These are phyloP conservation scores for Oscheius sp. DNA, from an alignment of 2,888 invertebrate species.

Conservation along the genomic window DNA sequence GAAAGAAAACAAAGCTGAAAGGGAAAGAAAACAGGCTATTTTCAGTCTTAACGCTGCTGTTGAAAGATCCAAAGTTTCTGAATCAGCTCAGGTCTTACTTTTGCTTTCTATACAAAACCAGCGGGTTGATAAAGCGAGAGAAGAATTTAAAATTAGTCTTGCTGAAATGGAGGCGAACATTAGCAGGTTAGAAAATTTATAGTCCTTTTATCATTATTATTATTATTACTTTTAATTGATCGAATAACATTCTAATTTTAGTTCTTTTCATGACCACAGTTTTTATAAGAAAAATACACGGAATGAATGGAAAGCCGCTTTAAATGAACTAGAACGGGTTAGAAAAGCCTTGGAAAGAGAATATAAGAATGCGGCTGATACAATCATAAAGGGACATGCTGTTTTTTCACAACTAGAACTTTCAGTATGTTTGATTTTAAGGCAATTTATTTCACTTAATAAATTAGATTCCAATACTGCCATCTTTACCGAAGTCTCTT, in stretches of 20 bases:
- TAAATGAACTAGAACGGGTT: conserved; percentile 36
- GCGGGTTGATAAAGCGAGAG: conserved; percentile 34
- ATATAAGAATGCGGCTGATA: conserved; percentile 40
- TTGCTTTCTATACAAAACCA: conserved; percentile 29
- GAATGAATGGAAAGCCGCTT: conserved; percentile 41
- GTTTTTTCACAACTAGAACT: background rate
- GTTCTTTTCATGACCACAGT: no score
- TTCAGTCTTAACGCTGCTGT: conserved; percentile 21
- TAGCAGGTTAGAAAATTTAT: conserved; percentile 22
- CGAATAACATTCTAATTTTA: background rate
- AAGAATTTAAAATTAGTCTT: conserved; percentile 30
- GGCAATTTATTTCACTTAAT: background rate
- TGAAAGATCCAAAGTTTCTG: conserved; percentile 38
- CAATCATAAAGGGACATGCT: conserved; percentile 36
- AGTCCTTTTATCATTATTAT: background rate
- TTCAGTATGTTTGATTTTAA: background rate
- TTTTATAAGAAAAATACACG: conserved; percentile 34
- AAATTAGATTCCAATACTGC: conserved; percentile 25
- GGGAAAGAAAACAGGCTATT: conserved; percentile 36
- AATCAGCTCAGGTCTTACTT: conserved; percentile 34
- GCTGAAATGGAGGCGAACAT: conserved; percentile 37
- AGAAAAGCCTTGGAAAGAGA: conserved; percentile 31
- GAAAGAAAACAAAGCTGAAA: conserved; percentile 28
- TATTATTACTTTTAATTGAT: background rate
- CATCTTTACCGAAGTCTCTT: conserved; percentile 47